Evolutionary conservation across 2,113 vertebrate species (phyloP), one percentile per base, ranked within the genome.

Genomic region (Myrmophylax atrothorax): DNA sequence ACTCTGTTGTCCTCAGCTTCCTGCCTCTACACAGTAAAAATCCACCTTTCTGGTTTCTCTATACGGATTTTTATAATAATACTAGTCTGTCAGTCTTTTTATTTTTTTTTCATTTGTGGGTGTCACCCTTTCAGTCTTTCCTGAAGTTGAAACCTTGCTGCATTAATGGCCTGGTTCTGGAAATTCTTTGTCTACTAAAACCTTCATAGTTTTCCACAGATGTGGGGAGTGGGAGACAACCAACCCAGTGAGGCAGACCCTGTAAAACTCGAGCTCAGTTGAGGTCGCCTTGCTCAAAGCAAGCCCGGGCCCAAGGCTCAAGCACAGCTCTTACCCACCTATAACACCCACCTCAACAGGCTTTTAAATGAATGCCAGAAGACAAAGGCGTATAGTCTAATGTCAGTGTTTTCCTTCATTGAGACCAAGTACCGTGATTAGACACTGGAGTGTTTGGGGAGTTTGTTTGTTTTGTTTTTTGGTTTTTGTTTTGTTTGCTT

Each of bases 161-260:
- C 18, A 49, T 49, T 23, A 56, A n/a, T 6, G 6, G 7, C 9
- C 26, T 50, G 3, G 16, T 66, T 66, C 29, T 62, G 22, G 50
- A 70, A 90, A 90, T 20, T 12, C 26, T 56, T 18, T 16, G 6
- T 40, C 25, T 33, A 37, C 6, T 35, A 74, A 68, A 69, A 50
- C 3, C 3, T 37, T 37, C 49, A 44, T 2, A 7, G 26, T 19
- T 66, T 87, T 74, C 18, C 0, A 4, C 0, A 0, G 12, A 8
- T 7, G 6, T n/a, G 20, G 31, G 26, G 37, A 9, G 8, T n/a
- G 3, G 28, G 7, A 0, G 0, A 66, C 8, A 14, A n/a, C 22
- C 22, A 66, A 3, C 3, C 9, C n/a, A 14, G 4, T 0, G 0
- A 49, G 18, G 17, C 28, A n/a, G 1, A 2, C 18, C 19, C 17